Percentiles rank a stretch among this genome's conserved stretches.
Evolutionary conservation across 2,113 vertebrate species (phyloP).

Genomic region (Phoxinus phoxinus): DNA sequence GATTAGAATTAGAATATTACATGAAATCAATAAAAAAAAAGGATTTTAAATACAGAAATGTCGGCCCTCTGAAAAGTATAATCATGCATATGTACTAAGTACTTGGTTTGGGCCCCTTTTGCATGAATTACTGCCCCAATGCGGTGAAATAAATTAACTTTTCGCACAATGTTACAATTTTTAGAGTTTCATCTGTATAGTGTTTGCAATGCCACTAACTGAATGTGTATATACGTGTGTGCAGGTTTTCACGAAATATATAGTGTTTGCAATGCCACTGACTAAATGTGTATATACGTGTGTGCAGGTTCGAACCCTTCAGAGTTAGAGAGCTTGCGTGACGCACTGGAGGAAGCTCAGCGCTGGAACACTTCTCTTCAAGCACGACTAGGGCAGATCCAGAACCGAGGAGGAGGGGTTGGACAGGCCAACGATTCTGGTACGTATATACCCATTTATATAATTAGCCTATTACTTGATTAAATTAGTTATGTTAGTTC

Average conservation of each 20-base stretch:
- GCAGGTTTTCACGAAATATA: slow-evolving; percentile 23
- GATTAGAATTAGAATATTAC: no score
- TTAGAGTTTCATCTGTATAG: no score
- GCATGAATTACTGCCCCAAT: no score
- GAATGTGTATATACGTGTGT: background rate
- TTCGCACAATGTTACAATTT: no score
- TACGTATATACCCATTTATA: slow-evolving; percentile 31
- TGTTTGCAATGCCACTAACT: background rate
- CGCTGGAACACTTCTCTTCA: slow-evolving; percentile 81
- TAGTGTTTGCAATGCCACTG: background rate
- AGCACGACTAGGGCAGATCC: slow-evolving; percentile 78
- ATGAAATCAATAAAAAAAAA: no score
- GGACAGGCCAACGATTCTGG: slow-evolving; percentile 74
- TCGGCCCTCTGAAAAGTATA: no score
- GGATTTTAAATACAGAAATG: no score
- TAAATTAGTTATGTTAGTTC: background rate
- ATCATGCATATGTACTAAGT: no score
- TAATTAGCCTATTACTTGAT: background rate
- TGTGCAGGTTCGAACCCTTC: slow-evolving; percentile 65
- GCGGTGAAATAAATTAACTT: no score
- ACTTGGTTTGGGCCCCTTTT: no score
- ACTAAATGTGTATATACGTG: background rate
- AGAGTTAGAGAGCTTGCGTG: slow-evolving; percentile 74
- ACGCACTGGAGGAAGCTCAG: slow-evolving; percentile 80
- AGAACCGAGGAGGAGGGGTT: slow-evolving; percentile 77